Evolutionary conservation across 2,888 invertebrate species (phyloP).

Genomic region (Tethea ocularis): DNA sequence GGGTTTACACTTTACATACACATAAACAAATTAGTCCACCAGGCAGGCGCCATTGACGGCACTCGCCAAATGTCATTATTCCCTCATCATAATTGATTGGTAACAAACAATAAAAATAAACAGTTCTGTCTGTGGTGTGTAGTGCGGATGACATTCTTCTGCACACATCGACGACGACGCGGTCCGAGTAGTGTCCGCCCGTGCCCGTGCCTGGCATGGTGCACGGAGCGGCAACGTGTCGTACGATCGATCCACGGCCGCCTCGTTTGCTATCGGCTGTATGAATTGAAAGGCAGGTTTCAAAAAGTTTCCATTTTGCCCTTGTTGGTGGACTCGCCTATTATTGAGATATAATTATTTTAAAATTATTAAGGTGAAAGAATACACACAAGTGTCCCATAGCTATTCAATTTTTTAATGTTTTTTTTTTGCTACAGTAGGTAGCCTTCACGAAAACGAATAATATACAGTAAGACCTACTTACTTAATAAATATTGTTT

Average conservation of each 20-base stretch:
- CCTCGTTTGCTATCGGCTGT: conserved; percentile 14
- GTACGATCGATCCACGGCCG: conserved; percentile 65
- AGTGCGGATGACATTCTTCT: conserved; percentile 7
- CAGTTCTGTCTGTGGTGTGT: conserved; percentile 34
- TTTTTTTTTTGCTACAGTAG: too few species aligned
- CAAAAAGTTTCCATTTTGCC: background rate
- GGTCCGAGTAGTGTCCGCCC: background rate
- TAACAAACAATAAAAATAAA: conserved; percentile 75
- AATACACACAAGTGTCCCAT: too few species aligned
- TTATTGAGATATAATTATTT: too few species aligned
- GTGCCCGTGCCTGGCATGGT: conserved; percentile 21
- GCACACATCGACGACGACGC: background rate
- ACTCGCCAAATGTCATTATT: conserved; percentile 60
- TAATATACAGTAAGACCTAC: too few species aligned
- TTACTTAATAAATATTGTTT: too few species aligned
- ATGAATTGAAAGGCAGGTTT: background rate
- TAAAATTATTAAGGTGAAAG: too few species aligned
- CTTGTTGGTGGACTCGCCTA: background rate
- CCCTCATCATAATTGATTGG: conserved; percentile 57
- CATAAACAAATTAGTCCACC: background rate
- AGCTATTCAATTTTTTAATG: too few species aligned
- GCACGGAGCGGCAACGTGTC: conserved; percentile 74
- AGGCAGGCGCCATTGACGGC: conserved; percentile 9
- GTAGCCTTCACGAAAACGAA: too few species aligned
- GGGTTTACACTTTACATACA: background rate